Conservation (phyloP, 2,888 invertebrate genomes). For the Dichetophora obliterata region DNA sequence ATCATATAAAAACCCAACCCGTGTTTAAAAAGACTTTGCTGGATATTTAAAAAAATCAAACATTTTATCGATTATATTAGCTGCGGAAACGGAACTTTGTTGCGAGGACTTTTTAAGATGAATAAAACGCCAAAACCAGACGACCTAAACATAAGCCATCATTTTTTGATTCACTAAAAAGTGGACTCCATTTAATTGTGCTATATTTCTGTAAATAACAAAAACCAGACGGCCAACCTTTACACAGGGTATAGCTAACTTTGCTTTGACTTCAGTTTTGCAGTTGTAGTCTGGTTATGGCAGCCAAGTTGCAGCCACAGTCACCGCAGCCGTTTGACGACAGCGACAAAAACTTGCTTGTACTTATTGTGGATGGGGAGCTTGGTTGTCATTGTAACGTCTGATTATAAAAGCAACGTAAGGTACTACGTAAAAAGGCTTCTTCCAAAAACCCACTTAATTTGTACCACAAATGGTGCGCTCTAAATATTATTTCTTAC, state of each 20-base stretch:
- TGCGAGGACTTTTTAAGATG: no score
- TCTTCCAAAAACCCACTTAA: background rate
- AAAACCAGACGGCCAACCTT: background rate
- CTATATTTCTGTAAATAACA: slow-evolving; percentile 10
- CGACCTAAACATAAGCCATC: no score
- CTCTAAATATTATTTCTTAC: background rate
- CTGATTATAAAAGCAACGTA: background rate
- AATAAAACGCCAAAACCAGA: no score
- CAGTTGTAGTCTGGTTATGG: slow-evolving; percentile 56
- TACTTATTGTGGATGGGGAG: slow-evolving; percentile 37
- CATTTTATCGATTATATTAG: no score
- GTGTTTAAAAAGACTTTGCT: no score
- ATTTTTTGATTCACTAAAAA: no score
- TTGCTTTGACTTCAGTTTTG: slow-evolving; percentile 44
- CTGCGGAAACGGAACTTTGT: no score
- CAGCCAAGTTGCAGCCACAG: slow-evolving; percentile 30
- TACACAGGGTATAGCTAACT: background rate
- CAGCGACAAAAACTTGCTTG: slow-evolving; percentile 53
- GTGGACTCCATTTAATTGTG: background rate
- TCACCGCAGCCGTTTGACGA: slow-evolving; percentile 30
- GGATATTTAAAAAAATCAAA: no score
- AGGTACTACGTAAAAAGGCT: no score
- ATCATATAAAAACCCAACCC: no score
- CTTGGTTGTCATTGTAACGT: slow-evolving; percentile 40
- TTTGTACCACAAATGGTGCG: background rate